Evolutionary conservation across 1,140 invertebrate genomes (phyloP).

Genomic region (Matsumurasca onukii): DNA sequence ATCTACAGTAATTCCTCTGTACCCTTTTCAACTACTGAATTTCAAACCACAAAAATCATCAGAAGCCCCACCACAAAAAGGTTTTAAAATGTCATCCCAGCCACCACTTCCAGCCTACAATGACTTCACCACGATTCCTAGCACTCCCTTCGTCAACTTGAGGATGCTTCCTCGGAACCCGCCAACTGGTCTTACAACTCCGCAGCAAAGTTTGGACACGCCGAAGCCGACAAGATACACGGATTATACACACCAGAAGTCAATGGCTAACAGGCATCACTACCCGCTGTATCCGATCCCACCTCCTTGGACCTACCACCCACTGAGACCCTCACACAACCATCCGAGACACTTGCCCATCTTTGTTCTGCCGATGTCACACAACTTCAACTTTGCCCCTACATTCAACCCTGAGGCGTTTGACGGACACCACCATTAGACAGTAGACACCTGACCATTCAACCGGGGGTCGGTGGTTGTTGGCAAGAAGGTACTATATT

Average conservation of each 20-base stretch:
- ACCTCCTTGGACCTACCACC: neutral
- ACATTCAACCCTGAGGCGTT: neutral
- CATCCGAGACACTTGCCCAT: conserved; percentile 1
- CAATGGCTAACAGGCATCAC: neutral
- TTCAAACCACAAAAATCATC: neutral
- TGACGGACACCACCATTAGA: conserved; percentile 4
- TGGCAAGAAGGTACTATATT: too few species aligned
- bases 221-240: neutral
- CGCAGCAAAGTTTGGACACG: too few species aligned
- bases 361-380: conserved; percentile 17
- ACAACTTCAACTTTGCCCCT: conserved; percentile 7
- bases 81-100: neutral
- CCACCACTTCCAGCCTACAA: neutral
- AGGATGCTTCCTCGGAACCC: too few species aligned
- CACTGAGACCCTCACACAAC: neutral
- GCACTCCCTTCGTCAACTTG: too few species aligned
- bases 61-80: neutral
- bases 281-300: neutral
- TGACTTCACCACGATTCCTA: too few species aligned
- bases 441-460: too few species aligned
- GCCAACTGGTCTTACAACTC: too few species aligned
- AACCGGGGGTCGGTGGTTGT: too few species aligned
- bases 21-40: conserved; percentile 1
- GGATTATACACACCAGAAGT: neutral
- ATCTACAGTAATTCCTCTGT: neutral